A percentile compares a stretch with the other conserved stretches of the same genome.
These are phyloP conservation scores for Crenuchus spilurus DNA, from an alignment of 2,797 vertebrate genomes.

Conservation along the genomic window DNA sequence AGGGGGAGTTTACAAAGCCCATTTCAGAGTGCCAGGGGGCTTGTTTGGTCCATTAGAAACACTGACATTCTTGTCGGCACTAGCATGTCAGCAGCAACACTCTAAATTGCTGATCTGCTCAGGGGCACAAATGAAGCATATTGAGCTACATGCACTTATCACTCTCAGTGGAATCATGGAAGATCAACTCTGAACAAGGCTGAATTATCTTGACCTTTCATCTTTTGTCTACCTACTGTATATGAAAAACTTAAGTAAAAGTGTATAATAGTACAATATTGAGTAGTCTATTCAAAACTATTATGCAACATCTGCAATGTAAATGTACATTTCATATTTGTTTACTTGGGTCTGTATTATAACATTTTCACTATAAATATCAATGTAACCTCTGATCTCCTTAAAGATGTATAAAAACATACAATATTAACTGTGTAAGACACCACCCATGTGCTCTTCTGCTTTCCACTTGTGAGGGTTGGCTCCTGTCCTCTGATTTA, in stretches of 20 bases:
- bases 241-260: too few relatives aligned
- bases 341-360: not conserved
- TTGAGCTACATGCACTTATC: conserved; percentile 25
- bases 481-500: too few relatives aligned
- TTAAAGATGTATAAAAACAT: not conserved
- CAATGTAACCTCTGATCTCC: not conserved
- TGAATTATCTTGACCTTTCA: not conserved
- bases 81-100: conserved; percentile 61
- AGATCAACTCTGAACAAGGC: not conserved
- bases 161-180: conserved; percentile 1
- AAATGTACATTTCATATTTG: not conserved
- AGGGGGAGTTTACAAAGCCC: conserved; percentile 61
- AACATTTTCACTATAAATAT: not conserved
- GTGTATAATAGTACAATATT: too few relatives aligned
- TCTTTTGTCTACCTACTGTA: not conserved
- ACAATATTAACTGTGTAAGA: too few relatives aligned
- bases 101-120: conserved; percentile 69
- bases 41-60: conserved; percentile 76
- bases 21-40: conserved; percentile 71
- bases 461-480: too few relatives aligned
- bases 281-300: too few relatives aligned
- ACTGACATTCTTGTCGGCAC: conserved; percentile 68
- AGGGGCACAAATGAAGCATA: conserved; percentile 53
- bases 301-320: too few relatives aligned
- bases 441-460: too few relatives aligned